These are phyloP conservation scores for Quadroppia sp. DNA, from an alignment of 2,888 invertebrate genomes.

Conservation along the genomic window DNA sequence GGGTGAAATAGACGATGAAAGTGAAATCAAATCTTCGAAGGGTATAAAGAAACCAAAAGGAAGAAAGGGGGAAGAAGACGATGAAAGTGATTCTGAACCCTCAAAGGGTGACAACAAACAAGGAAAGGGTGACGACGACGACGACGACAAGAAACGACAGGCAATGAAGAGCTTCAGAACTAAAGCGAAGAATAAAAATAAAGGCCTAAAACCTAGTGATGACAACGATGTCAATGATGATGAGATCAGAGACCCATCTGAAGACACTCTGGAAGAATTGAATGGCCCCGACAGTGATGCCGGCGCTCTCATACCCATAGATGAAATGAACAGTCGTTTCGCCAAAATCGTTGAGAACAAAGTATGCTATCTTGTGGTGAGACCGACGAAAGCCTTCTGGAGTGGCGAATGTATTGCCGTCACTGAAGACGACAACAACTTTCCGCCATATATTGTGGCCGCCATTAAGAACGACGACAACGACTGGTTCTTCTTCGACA, in stretches of 20 bases:
- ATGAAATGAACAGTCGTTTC: not conserved
- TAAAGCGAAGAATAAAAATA: not conserved
- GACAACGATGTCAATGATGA: slow-evolving; percentile 26
- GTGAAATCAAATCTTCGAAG: not conserved
- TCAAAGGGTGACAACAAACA: no score
- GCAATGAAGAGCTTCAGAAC: not conserved
- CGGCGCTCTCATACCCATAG: slow-evolving; percentile 16
- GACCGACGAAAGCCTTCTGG: not conserved
- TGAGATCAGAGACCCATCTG: not conserved
- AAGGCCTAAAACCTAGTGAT: not conserved
- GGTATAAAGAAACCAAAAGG: not conserved
- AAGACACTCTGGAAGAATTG: not conserved
- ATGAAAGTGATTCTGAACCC: no score
- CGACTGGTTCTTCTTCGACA: slow-evolving; percentile 12
- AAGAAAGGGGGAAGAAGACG: not conserved
- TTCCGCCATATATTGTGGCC: slow-evolving; percentile 22
- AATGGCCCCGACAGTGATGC: not conserved
- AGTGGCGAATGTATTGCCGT: not conserved
- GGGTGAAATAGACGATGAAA: not conserved
- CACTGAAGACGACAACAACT: not conserved
- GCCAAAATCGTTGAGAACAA: slow-evolving; percentile 7
- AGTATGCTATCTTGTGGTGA: not conserved
- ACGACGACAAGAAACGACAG: not conserved
- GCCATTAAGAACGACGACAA: slow-evolving; percentile 12
- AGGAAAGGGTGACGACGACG: not conserved